Conservation (phyloP, 2,888 invertebrate genomes). For the Diaprepes abbreviatus region DNA sequence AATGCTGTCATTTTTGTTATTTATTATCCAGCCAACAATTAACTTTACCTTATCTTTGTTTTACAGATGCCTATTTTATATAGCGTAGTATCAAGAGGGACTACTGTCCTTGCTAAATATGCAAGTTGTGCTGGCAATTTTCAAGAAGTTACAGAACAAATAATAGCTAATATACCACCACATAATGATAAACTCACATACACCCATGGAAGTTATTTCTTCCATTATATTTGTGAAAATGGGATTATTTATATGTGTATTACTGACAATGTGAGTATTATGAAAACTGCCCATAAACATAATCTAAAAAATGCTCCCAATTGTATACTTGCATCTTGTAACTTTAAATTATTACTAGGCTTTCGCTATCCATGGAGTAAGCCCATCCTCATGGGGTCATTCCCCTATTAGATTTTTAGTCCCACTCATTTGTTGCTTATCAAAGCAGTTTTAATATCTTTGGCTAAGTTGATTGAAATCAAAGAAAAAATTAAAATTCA, state of each 20-base stretch:
- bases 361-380: no score
- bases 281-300: no score
- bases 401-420: no score
- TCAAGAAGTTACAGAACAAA: slow-evolving; percentile 93
- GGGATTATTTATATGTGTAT: slow-evolving; percentile 94
- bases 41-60: slow-evolving; percentile 7
- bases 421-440: no score
- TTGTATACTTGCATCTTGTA: no score
- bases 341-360: no score
- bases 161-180: slow-evolving; percentile 88
- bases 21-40: neutral
- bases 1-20: neutral
- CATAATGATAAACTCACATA: slow-evolving; percentile 93
- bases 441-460: no score
- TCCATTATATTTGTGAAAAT: slow-evolving; percentile 92
- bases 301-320: no score
- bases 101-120: slow-evolving; percentile 89
- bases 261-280: slow-evolving; percentile 86
- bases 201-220: slow-evolving; percentile 92
- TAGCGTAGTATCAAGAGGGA: slow-evolving; percentile 89
- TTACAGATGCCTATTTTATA: slow-evolving; percentile 89
- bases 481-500: no score
- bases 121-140: slow-evolving; percentile 96
- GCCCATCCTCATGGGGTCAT: no score
- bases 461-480: no score